phyloP scores from a whole-genome alignment of 2,113 vertebrate genomes.

The Labrus mixtus region DNA sequence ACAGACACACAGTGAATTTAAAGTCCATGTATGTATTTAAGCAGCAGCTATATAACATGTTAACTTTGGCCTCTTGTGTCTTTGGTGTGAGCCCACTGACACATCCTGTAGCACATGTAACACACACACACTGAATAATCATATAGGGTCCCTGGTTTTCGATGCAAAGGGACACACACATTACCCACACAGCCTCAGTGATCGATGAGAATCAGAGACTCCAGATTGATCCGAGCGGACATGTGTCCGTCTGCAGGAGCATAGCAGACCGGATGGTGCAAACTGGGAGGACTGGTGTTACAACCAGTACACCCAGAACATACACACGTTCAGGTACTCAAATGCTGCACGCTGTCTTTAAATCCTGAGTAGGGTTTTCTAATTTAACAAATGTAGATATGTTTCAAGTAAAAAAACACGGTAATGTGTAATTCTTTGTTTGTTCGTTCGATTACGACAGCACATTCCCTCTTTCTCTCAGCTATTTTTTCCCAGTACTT shows the following conservation, averaged over 20 bases:
- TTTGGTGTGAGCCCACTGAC: background rate
- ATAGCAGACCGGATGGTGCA: background rate
- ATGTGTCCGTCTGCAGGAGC: background rate
- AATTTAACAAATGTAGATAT: too few relatives aligned
- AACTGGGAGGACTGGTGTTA: background rate
- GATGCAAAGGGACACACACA: background rate
- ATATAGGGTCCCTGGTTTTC: background rate
- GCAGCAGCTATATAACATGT: background rate
- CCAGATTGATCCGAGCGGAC: slow-evolving; percentile 4
- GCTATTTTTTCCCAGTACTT: too few relatives aligned
- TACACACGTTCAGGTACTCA: background rate
- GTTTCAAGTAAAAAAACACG: too few relatives aligned
- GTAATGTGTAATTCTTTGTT: too few relatives aligned
- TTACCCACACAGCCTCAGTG: slow-evolving; percentile 1
- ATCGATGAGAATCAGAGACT: slow-evolving; percentile 3
- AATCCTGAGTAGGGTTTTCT: background rate
- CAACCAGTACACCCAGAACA: background rate
- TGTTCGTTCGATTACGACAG: too few relatives aligned
- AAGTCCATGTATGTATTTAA: too few relatives aligned
- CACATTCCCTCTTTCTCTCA: too few relatives aligned
- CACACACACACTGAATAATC: background rate
- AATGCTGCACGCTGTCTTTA: background rate
- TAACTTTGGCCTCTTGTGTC: background rate
- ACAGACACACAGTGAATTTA: too few relatives aligned
- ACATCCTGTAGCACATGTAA: background rate